phyloP scores from a whole-genome alignment of 35 echinoderm and acorn worm genomes.

The Patiria miniata region DNA sequence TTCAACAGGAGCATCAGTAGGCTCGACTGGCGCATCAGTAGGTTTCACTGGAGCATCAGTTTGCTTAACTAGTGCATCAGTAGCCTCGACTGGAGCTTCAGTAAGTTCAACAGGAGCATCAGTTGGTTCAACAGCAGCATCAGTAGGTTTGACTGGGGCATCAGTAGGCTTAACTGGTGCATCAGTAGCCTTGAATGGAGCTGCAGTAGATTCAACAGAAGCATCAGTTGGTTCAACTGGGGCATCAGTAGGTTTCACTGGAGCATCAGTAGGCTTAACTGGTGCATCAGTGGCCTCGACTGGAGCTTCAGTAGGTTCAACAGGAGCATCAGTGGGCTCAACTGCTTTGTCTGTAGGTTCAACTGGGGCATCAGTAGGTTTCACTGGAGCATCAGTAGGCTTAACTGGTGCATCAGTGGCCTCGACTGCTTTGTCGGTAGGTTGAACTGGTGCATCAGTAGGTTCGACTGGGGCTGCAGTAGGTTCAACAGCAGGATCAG shows the following conservation, averaged over 20 bases:
- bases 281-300: not conserved
- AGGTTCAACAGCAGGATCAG: not conserved
- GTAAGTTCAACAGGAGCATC: not conserved
- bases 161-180: too few relatives aligned
- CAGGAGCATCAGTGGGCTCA: not conserved
- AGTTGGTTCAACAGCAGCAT: not conserved
- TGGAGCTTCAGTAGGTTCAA: not conserved
- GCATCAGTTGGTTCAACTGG: not conserved
- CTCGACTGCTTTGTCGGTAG: not conserved
- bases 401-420: slow-evolving; percentile 6
- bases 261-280: too few relatives aligned
- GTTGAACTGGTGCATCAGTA: not conserved
- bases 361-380: not conserved
- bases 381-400: not conserved
- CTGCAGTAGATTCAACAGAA: not conserved
- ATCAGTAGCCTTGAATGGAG: not conserved
- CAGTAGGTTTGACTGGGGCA: not conserved
- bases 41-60: not conserved
- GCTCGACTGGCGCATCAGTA: not conserved
- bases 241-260: not conserved
- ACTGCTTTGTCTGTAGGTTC: not conserved
- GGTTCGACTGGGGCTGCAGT: not conserved
- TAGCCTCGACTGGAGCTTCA: not conserved
- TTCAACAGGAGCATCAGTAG: slow-evolving; percentile 19
- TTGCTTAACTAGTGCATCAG: not conserved